Conservation (phyloP, 2,113 vertebrate genomes). For the Lepus timidus region DNA sequence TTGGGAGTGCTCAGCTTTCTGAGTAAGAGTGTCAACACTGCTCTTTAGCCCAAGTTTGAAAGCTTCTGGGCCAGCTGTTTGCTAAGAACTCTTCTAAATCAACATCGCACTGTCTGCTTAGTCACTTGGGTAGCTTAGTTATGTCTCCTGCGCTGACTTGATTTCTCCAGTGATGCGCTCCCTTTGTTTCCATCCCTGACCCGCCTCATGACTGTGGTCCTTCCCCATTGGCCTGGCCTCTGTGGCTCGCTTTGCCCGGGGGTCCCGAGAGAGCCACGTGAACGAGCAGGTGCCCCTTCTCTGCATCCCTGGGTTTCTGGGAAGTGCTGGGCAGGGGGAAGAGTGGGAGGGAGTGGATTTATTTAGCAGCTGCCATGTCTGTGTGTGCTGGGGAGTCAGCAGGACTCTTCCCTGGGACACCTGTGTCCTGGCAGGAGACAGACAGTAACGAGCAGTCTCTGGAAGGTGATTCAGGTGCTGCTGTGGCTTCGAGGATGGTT, state of each 20-base stretch:
- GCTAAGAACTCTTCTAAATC: not conserved
- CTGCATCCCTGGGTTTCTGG: not conserved
- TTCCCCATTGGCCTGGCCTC: not conserved
- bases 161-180: not conserved
- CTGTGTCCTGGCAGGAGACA: not conserved
- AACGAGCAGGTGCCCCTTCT: not conserved
- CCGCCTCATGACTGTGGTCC: not conserved
- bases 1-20: not conserved
- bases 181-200: not conserved
- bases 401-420: not conserved
- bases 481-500: not conserved
- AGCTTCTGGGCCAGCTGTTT: not conserved
- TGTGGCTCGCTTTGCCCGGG: not conserved
- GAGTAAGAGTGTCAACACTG: not conserved
- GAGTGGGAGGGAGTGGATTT: not conserved
- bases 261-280: not conserved
- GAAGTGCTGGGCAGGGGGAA: not conserved
- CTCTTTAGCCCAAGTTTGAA: not conserved
- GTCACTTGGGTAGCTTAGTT: not conserved
- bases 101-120: not conserved
- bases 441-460: not conserved
- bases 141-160: not conserved
- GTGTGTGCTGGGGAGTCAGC: not conserved
- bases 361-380: not conserved
- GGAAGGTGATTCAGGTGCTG: not conserved